Conservation (phyloP, 2,113 vertebrate genomes). For the Takifugu flavidus region DNA sequence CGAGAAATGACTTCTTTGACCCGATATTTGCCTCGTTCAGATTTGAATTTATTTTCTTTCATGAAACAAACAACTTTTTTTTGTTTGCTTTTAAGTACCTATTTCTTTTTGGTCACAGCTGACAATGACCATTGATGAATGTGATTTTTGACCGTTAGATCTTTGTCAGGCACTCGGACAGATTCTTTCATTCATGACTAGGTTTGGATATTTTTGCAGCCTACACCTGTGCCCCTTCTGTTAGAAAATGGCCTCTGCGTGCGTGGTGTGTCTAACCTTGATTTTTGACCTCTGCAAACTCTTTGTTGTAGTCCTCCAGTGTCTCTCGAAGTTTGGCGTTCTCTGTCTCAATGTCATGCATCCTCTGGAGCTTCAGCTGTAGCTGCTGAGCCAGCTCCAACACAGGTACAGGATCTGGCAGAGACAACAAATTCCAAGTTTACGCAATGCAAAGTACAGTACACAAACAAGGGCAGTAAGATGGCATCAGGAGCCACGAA, state of each 20-base stretch:
- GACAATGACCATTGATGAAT: too few species aligned
- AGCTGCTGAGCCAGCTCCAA: constrained; percentile 96
- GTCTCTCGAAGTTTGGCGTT: constrained; percentile 98
- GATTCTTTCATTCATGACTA: too few species aligned
- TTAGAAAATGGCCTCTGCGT: constrained; percentile 11
- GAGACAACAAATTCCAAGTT: constrained; percentile 51
- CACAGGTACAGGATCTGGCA: constrained; percentile 89
- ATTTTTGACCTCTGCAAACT: constrained; percentile 97
- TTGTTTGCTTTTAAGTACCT: background rate
- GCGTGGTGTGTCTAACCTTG: constrained; percentile 80
- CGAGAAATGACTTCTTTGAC: constrained; percentile 19
- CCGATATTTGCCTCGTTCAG: constrained; percentile 17
- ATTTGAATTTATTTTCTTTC: background rate
- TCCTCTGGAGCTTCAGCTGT: constrained; percentile 95
- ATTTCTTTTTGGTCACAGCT: background rate
- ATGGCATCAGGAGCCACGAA: constrained; percentile 49
- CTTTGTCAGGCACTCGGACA: too few species aligned
- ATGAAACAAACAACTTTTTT: background rate
- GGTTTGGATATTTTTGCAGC: background rate
- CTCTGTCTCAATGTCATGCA: constrained; percentile 97
- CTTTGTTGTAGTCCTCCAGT: constrained; percentile 97
- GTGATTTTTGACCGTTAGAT: too few species aligned
- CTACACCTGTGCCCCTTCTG: constrained; percentile 12
- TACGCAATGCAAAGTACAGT: constrained; percentile 51
- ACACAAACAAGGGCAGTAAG: constrained; percentile 54